Evolutionary conservation across 2,113 vertebrate species (phyloP), one percentile per base, ranked within the genome.

Genomic region (Bufo gargarizans): DNA sequence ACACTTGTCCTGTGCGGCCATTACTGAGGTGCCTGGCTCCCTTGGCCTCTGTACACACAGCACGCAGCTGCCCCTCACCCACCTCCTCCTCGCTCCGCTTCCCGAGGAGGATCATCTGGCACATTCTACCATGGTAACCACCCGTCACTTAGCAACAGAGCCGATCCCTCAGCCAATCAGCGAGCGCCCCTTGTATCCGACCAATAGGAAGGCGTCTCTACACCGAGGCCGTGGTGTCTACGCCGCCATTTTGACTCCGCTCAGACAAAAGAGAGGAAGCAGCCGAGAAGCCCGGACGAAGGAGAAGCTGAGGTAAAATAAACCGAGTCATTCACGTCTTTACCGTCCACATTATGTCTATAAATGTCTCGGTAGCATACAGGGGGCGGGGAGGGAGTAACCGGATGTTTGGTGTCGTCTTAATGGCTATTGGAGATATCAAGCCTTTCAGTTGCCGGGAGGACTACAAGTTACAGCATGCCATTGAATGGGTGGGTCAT

Each of bases 261-360:
- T 5, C 53, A 74, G 86, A 87, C 86, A 87, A 87, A 72, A 87
- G 86, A 87, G 65, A 87, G 43, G 63, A 81, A 58, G 65, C 61
- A 43, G 86, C 65, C 33, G 4, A 72, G 50, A n/a, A 50, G 65
- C 78, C 65, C 65, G 86, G 58, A 58, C 50, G 22, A 50, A 55
- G 59, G 77, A 7, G 58, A 49, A 49, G 19, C 59, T 47, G 7
- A 83, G 81, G 81, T 83, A 83, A 83, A 67, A 67, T 9, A 47
- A 45, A 72, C 33, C 6, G 10, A 6, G 10, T 10, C 33, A 4
- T 72, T 43, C 43, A 4, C 22, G 0, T 19, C 33, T 49, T 22
- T 11, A 47, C 6, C n/a, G 33, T 33, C 33, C 33, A 33, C 33
- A 33, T 33, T 33, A 33, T 33, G 33, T 4, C 50, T 55, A 22